Base-by-base conservation (phyloP, 2,113 vertebrate species). In the Sylvicapra grimmia region DNA sequence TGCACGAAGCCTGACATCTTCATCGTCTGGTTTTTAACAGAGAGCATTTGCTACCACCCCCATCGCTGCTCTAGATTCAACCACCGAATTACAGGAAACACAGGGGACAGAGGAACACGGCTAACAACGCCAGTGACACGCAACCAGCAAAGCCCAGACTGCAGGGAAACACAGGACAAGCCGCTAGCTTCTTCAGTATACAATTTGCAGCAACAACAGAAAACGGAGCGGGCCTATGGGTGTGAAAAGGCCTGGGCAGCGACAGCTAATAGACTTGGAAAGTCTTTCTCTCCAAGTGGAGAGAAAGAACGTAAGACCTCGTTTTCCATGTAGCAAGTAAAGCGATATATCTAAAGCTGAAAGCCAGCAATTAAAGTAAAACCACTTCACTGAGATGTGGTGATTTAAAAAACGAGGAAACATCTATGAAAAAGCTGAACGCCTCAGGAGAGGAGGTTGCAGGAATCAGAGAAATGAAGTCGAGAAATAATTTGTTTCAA, bases 341-440 rank as follows among this genome's bases (percentile, higher is more conserved):
- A 61, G 54, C 40, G 68, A 12, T 18, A 18, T 4, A 75, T 4
- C 51, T 72, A 87, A 86, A 31, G 21, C 79, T 86, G 79, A 75
- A 86, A 79, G 44, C 25, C 47, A 77, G 77, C 72, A 87, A 65
- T 84, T 61, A 77, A 85, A 54, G 33, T 8, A 8, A 63, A 96
- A 54, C 56, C 19, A 14, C 83, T 53, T 56, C 59, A 36, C 5
- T 89, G 27, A 83, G 49, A 86, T 47, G 72, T 10, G 51, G 77
- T 88, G 58, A 36, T n/a, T 31, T 31, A 4, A 53, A 82, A 27
- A 90, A 86, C 51, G 82, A 89, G 54, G 83, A 96, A 89, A 56
- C 54, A 27, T 31, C 12, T 95, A 18, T 75, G 56, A 53, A 72
- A 88, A 91, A 88, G 44, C 83, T 36, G 27, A 53, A 44, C 6